Evolutionary conservation across 2,888 invertebrate species (phyloP), one percentile per base, ranked within the genome.

Genomic region (Spicauda simplicius): DNA sequence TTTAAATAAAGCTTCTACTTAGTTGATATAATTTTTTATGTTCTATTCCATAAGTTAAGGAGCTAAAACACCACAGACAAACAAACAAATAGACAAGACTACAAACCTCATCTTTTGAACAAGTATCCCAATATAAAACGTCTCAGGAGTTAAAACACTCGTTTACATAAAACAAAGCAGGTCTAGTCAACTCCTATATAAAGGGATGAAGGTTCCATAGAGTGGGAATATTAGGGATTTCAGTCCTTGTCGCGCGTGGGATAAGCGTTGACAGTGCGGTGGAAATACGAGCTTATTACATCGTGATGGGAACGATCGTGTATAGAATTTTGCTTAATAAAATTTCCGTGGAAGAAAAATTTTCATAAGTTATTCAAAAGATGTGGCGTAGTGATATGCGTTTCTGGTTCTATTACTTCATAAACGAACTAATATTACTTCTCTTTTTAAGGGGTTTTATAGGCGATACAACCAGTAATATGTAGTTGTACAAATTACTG

Each of bases 311-410:
- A 19, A 37, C 20, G 50, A 19, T 52, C 64, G 50, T 57, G 57
- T 56, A 57, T 64, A 52, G 64, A 64, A 64, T 57, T 52, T 57
- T 50, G n/a, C 10, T 57, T 64, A 64, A 64, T 64, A 57, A 64
- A 64, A 57, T 50, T 57, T 52, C 37, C 57, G 50, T 37, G n/a
- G 33, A 52, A 11, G 53, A 53, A 25, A 11, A 20, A 30, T 60
- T 60, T 60, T 50, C 50, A 60, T 50, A 50, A 25, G 30, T 50
- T 60, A 50, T 50, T 60, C 50, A 50, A 50, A 50, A 45, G 3
- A 41, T 14, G n/a, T 45, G 3, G n/a, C n/a, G n/a, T 5, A n/a
- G 45, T 45, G 1, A 45, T 45, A 45, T n/a, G 45, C 2, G 37
- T 45, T 45, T 45, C 45, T n/a, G n/a, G 41, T 41, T 33, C 6